Base-by-base conservation (phyloP, 2,888 invertebrate species). In the Brachylomia viminalis region DNA sequence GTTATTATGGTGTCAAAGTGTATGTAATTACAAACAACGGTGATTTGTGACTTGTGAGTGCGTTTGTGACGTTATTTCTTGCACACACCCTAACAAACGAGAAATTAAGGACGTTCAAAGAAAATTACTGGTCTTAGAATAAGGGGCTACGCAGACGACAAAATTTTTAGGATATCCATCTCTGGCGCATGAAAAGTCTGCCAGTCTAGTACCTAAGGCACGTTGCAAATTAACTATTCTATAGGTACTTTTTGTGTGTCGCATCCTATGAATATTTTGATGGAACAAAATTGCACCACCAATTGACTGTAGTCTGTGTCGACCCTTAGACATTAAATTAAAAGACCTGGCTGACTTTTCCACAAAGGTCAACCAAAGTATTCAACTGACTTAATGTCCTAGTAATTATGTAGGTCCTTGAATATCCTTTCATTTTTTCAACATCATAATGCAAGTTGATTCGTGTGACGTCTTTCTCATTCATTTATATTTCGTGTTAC, bases 21-120 rank as follows among this genome's bases (percentile, higher is more conserved):
- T 85, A 45, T 73, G 45, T 85, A 68, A 85, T 83, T 82, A 85
- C 59, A 76, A 81, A 77, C 67, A 77, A 77, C 75, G n/a, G 76
- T 73, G 81, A 70, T 72, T 69, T 66, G 84, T 79, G 81, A 74
- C 52, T 56, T 45, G 83, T 71, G 70, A 73, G 76, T 75, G 72
- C 82, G 33, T 70, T 66, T 42, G 76, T 83, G 77, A 64, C 30
- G 72, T 70, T 58, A 62, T 79, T 75, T 68, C 67, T 68, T 69
- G 62, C 65, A 72, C 67, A 80, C 71, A 69, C n/a, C 49, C 67
- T 82, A 52, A 73, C 56, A 68, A 61, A 80, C 56, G 62, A 38
- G 47, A 62, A 65, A 82, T 71, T 58, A 73, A 77, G 72, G 76
- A 81, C 66, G 84, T 61, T 82, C 66, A 84, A 71, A 80, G 80